Conservation (phyloP, 2,113 vertebrate genomes). For the Axis porcinus region DNA sequence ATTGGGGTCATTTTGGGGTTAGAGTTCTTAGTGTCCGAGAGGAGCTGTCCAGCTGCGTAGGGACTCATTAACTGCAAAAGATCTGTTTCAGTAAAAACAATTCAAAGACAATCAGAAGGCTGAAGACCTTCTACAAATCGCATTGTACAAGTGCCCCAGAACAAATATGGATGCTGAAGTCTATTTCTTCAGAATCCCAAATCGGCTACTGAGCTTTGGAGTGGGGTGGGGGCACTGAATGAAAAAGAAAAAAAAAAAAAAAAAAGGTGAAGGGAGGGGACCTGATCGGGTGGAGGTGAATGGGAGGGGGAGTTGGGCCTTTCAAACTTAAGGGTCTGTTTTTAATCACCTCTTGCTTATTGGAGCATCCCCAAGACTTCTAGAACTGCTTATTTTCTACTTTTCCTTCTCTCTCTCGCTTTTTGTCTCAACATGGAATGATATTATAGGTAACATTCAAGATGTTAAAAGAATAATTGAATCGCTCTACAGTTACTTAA, state of each 20-base stretch:
- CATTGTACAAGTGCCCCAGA: slow-evolving; percentile 89
- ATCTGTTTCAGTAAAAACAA: slow-evolving; percentile 98
- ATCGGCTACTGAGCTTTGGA: slow-evolving; percentile 66
- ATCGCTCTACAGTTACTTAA: slow-evolving; percentile 9
- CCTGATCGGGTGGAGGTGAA: neutral
- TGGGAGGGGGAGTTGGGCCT: slow-evolving; percentile 61
- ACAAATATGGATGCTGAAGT: slow-evolving; percentile 84
- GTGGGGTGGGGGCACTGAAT: slow-evolving; percentile 43
- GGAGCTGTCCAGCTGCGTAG: slow-evolving; percentile 98
- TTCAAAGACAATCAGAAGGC: slow-evolving; percentile 91
- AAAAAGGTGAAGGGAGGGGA: slow-evolving; percentile 39
- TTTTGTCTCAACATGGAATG: slow-evolving; percentile 60
- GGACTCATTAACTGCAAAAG: slow-evolving; percentile 94
- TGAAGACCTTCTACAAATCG: slow-evolving; percentile 91
- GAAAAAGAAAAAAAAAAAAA: slow-evolving; percentile 31
- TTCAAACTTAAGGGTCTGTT: slow-evolving; percentile 82
- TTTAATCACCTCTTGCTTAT: slow-evolving; percentile 80
- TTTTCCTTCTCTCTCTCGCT: neutral
- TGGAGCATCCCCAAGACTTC: slow-evolving; percentile 78
- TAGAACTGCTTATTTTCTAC: slow-evolving; percentile 48
- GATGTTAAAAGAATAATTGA: slow-evolving; percentile 64
- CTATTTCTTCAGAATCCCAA: slow-evolving; percentile 81
- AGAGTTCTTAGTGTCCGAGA: slow-evolving; percentile 97
- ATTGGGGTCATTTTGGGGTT: slow-evolving; percentile 99
- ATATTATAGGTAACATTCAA: slow-evolving; percentile 76